A percentile compares a stretch with the other conserved stretches of the same genome.
Evolutionary conservation across 2,113 vertebrate species (phyloP).

Genomic region (Lepus americanus): DNA sequence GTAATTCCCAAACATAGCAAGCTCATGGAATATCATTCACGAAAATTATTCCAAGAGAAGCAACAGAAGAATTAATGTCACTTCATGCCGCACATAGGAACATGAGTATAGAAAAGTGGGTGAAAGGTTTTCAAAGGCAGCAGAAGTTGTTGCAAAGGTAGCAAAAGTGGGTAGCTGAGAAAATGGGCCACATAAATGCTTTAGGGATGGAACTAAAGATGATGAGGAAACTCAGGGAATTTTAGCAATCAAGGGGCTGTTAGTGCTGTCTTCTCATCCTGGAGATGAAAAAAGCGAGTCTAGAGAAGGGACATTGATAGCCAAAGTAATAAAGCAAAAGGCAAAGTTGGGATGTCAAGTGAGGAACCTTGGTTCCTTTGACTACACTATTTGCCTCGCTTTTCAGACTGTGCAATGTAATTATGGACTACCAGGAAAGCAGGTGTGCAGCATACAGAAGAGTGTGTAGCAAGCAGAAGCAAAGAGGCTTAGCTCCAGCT

Average conservation of each 20-base stretch:
- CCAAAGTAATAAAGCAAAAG: neutral
- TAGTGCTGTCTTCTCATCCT: conserved; percentile 15
- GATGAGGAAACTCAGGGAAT: neutral
- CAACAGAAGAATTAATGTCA: neutral
- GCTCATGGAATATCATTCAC: neutral
- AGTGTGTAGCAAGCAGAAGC: neutral
- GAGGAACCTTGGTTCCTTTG: conserved; percentile 32
- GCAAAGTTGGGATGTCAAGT: neutral
- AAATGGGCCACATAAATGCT: neutral
- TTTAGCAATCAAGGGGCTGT: neutral
- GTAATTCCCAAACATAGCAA: conserved; percentile 30
- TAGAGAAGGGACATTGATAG: neutral
- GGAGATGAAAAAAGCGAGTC: neutral
- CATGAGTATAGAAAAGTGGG: neutral
- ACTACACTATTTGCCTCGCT: neutral
- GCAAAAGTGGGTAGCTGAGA: neutral
- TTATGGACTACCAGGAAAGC: neutral
- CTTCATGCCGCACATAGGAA: neutral
- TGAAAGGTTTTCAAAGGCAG: neutral
- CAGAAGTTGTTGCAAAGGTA: neutral
- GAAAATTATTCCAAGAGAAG: neutral
- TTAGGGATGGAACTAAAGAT: neutral
- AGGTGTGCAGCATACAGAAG: neutral
- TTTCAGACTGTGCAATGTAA: neutral
- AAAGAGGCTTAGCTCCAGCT: neutral